Evolutionary conservation across 1,140 invertebrate genomes (phyloP).

Genomic region (Drosophila albomicans): DNA sequence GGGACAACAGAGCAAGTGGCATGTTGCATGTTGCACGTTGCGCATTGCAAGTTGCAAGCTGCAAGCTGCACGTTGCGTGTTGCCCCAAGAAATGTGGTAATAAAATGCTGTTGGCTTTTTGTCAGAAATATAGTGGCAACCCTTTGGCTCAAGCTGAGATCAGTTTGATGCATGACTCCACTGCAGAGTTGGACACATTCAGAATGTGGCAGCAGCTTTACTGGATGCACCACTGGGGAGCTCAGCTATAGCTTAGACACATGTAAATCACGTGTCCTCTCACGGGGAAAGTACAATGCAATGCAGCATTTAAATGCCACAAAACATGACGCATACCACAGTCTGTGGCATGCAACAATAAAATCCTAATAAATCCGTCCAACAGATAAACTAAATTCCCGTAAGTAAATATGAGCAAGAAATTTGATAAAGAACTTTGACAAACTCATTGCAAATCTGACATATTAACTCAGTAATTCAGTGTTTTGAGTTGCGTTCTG

Average conservation of each 20-base stretch:
- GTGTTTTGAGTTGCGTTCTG: too few relatives aligned
- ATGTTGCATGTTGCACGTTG: conserved; percentile 30
- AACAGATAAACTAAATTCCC: too few relatives aligned
- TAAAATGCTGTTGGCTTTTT: conserved; percentile 29
- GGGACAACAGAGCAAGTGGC: background rate
- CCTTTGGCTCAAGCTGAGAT: background rate
- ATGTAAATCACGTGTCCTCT: conserved; percentile 69
- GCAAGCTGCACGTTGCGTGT: conserved; percentile 30
- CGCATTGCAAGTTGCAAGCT: conserved; percentile 17
- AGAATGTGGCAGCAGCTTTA: conserved; percentile 20
- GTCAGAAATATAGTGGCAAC: background rate
- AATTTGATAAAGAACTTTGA: too few relatives aligned
- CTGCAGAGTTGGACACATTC: background rate
- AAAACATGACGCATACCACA: conserved; percentile 1
- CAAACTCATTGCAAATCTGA: too few relatives aligned
- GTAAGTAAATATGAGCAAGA: too few relatives aligned
- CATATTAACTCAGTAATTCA: too few relatives aligned
- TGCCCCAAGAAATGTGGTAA: conserved; percentile 14
- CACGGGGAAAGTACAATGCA: background rate
- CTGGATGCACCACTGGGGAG: background rate
- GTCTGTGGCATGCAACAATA: conserved; percentile 6
- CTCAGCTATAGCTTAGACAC: conserved; percentile 41
- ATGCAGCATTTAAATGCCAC: conserved; percentile 34
- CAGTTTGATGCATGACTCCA: conserved; percentile 18
- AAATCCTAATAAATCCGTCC: conserved; percentile 1